Evolutionary conservation across 1,140 invertebrate genomes (phyloP).

Genomic region (Arion vulgaris): DNA sequence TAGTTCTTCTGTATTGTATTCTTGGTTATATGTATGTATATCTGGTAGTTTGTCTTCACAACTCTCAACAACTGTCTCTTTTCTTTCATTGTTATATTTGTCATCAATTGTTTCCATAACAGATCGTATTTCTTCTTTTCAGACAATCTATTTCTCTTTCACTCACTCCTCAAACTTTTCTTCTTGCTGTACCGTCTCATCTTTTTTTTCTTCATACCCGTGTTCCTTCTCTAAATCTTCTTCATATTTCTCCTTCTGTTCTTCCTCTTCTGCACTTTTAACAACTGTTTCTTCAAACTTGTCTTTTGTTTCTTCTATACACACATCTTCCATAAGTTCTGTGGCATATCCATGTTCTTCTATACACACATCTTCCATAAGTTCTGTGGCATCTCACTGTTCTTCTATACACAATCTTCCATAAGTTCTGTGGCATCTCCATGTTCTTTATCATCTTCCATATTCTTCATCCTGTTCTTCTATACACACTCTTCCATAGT

Average conservation of each 20-base stretch:
- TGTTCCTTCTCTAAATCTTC: background rate
- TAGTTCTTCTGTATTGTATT: too few species aligned
- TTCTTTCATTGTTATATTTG: background rate
- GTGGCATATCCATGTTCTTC: too few species aligned
- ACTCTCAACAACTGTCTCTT: background rate
- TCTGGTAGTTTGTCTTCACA: too few species aligned
- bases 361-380: too few species aligned
- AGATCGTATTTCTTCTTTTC: background rate
- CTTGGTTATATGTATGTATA: too few species aligned
- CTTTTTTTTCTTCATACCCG: background rate
- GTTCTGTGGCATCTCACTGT: too few species aligned
- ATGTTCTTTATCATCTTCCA: background rate
- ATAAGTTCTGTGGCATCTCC: too few species aligned
- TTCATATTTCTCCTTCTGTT: background rate
- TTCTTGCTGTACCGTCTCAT: background rate
- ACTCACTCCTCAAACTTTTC: background rate
- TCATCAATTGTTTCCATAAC: background rate
- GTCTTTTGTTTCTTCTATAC: background rate
- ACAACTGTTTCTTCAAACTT: background rate
- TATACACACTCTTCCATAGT: too few species aligned
- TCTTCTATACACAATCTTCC: too few species aligned
- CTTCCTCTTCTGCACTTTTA: background rate
- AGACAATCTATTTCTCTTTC: background rate
- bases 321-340: background rate
- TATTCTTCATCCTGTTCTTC: constrained; percentile 32